A percentile compares a stretch with the other conserved stretches of the same genome.
These are phyloP conservation scores for Lithobates pipiens DNA, from an alignment of 2,797 vertebrate genomes.

Conservation along the genomic window DNA sequence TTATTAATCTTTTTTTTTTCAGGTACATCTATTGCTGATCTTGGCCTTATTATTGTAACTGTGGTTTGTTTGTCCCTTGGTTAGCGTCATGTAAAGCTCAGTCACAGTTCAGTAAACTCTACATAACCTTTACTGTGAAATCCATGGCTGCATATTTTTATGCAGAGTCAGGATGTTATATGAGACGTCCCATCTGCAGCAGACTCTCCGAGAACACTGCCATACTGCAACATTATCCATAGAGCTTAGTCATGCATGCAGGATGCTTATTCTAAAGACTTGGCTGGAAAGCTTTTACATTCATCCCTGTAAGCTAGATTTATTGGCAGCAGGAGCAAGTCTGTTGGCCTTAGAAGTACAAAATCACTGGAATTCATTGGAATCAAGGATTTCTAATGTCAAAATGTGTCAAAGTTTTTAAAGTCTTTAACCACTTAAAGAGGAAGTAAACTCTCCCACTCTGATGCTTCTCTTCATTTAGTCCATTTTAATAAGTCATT, in stretches of 20 bases:
- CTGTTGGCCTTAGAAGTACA: too few species aligned
- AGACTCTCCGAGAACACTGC: neutral
- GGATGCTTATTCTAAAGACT: neutral
- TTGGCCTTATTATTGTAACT: neutral
- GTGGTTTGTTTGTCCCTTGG: neutral
- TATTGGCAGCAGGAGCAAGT: too few species aligned
- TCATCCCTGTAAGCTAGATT: neutral
- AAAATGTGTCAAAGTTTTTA: too few species aligned
- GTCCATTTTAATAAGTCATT: too few species aligned
- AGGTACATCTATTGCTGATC: neutral
- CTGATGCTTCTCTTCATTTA: too few species aligned
- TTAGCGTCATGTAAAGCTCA: neutral
- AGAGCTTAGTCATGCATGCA: conserved; percentile 5
- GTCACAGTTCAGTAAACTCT: neutral
- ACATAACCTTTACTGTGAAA: neutral
- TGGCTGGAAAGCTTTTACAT: neutral
- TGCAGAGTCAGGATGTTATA: neutral
- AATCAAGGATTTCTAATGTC: too few species aligned
- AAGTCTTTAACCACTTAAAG: too few species aligned
- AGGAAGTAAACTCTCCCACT: too few species aligned
- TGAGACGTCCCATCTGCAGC: conserved; percentile 5
- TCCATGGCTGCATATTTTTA: too few species aligned
- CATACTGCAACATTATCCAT: neutral
- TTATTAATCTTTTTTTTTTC: too few species aligned
- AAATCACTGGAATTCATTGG: too few species aligned